Evolutionary conservation across 1,140 invertebrate genomes (phyloP).

Genomic region (Reticulitermes speratus): DNA sequence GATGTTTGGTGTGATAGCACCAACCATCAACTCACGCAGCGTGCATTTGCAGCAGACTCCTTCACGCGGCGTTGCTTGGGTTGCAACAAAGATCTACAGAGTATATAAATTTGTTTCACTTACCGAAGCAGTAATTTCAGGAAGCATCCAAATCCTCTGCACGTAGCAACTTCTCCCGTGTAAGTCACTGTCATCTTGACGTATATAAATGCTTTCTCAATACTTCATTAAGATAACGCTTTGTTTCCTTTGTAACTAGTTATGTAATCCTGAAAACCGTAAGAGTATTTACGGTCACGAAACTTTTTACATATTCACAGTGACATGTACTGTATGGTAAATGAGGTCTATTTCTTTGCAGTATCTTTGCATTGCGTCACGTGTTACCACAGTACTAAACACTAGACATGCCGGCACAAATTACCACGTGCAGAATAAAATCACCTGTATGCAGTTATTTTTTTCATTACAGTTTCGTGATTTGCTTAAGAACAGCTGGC

Average conservation of each 20-base stretch:
- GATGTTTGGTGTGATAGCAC: too few species aligned
- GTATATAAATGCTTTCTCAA: background rate
- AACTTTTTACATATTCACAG: background rate
- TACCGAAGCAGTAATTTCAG: constrained; percentile 78
- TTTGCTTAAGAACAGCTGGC: background rate
- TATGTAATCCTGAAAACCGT: background rate
- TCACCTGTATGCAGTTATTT: background rate
- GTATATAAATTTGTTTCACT: constrained; percentile 37
- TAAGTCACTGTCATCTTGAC: constrained; percentile 80
- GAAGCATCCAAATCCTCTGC: constrained; percentile 80
- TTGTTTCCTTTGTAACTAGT: background rate
- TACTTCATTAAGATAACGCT: background rate
- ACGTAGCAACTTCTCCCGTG: constrained; percentile 84
- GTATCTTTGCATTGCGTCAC: background rate
- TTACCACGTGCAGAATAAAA: background rate
- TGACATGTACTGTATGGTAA: background rate
- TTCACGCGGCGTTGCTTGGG: background rate
- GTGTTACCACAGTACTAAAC: background rate
- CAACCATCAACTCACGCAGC: too few species aligned
- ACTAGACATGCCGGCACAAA: background rate
- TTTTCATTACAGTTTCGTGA: background rate
- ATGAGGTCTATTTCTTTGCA: background rate
- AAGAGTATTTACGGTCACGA: too few species aligned
- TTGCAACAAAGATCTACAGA: background rate
- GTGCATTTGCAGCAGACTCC: background rate